Conservation (phyloP, 1,140 invertebrate species). For the Maconellicoccus hirsutus region DNA sequence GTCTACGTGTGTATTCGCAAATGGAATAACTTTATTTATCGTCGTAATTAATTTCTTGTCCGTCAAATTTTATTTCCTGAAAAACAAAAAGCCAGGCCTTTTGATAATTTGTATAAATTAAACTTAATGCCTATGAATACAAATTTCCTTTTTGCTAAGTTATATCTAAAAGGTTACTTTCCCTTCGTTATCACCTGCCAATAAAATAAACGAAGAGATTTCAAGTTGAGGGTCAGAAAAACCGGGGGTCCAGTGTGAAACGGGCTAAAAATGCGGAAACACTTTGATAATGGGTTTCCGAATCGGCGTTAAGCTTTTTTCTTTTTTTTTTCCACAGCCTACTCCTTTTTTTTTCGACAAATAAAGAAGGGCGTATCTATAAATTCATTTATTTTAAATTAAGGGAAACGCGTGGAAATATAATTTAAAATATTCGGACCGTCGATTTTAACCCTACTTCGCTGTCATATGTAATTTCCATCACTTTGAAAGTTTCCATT, state of each 20-base stretch:
- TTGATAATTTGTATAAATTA: conserved; percentile 6
- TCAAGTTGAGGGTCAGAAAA: conserved; percentile 8
- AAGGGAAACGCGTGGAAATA: conserved; percentile 19
- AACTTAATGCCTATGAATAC: background rate
- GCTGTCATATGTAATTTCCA: background rate
- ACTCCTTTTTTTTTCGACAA: background rate
- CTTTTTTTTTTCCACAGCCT: background rate
- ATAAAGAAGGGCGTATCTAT: conserved; percentile 22
- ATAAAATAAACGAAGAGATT: background rate
- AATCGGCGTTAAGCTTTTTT: background rate
- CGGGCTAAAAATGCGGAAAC: conserved; percentile 8
- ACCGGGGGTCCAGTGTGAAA: background rate
- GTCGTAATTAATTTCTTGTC: background rate
- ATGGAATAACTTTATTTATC: background rate
- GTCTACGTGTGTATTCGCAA: too few species aligned
- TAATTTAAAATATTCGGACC: conserved; percentile 22
- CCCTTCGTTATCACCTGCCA: conserved; percentile 1
- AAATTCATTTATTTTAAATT: conserved; percentile 23
- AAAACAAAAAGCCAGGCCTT: background rate
- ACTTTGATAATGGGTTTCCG: conserved; percentile 16
- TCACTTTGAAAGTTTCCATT: conserved; percentile 12
- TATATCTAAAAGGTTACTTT: background rate
- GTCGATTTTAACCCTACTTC: conserved; percentile 1
- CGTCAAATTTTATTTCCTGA: conserved; percentile 9
- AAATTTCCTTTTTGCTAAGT: background rate